phyloP scores from a whole-genome alignment of 2,888 invertebrate species.

The Drosophila macrospina region DNA sequence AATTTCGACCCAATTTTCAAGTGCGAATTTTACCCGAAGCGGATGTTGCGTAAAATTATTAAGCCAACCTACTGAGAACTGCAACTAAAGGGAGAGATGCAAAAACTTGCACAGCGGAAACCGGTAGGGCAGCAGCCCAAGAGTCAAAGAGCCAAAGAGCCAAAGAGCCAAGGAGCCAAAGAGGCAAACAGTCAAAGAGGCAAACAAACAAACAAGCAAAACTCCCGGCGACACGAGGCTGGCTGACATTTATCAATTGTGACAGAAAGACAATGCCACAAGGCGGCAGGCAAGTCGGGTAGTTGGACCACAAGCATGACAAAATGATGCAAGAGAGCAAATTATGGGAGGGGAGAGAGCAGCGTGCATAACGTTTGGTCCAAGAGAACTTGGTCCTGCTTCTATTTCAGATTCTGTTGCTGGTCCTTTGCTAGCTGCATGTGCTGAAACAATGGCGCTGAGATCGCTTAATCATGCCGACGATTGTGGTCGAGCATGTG shows the following conservation, averaged over 20 bases:
- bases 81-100: constrained; percentile 30
- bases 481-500: constrained; percentile 69
- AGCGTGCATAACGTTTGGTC: neutral
- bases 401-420: neutral
- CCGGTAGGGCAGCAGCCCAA: constrained; percentile 39
- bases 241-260: constrained; percentile 77
- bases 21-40: constrained; percentile 63
- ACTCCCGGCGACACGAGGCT: constrained; percentile 54
- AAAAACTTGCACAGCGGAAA: constrained; percentile 63
- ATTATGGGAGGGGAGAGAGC: constrained; percentile 46
- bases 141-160: constrained; percentile 39
- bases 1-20: constrained; percentile 79
- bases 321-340: constrained; percentile 73
- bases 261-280: constrained; percentile 73
- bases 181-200: constrained; percentile 48
- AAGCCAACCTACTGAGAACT: constrained; percentile 30
- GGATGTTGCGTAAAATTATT: constrained; percentile 77
- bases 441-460: constrained; percentile 77
- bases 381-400: neutral
- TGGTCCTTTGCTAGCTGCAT: constrained; percentile 30
- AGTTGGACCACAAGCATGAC: constrained; percentile 69
- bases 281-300: constrained; percentile 20
- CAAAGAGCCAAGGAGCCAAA: constrained; percentile 15
- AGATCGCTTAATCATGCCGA: constrained; percentile 83
- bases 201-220: constrained; percentile 55